Base-by-base conservation (phyloP, 1,140 invertebrate species). In the Contarinia nasturtii region DNA sequence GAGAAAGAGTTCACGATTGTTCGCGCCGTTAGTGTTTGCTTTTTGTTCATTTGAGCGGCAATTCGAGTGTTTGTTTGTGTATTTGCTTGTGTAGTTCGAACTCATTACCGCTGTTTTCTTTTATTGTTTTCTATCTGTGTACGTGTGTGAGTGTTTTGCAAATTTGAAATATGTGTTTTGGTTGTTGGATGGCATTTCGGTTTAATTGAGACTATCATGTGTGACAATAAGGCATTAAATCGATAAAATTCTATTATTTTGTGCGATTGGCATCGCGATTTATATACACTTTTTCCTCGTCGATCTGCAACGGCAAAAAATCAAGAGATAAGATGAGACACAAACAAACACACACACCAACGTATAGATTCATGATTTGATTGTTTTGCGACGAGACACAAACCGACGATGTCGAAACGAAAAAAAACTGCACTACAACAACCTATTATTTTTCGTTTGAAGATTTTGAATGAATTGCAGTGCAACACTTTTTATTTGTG, bases 211-310 rank as follows among this genome's bases (percentile, higher is more conserved):
- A 43, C 4, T 43, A 43, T 43, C 41, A 43, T 27, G 27, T 43
- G 41, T 43, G 41, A 43, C 41, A 43, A 43, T 43, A 43, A 43
- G 27, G 41, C 41, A 43, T 43, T 43, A 18, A 43, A 43, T 43
- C 41, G 41, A 43, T 43, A 43, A 43, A 43, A 43, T 18, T 18
- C n/a, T 18, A 18, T 43, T 43, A 18, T 15, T 15, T 15, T 18
- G 41, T 43, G 41, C n/a, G 18, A 43, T 14, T n/a, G 12, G 12
- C 12, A 38, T 38, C 12, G 14, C 33, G 36, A 38, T n/a, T 38
- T 38, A 17, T 38, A n/a, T 38, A 17, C 14, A n/a, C 14, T 38
- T 38, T 3, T 17, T 38, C 12, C 5, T 17, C 12, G 15, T 14
- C 15, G 15, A 14, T 38, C n/a, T n/a, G 12, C 12, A 38, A n/a